Conservation (phyloP, 2,797 vertebrate genomes). For the Cyclopterus lumpus region DNA sequence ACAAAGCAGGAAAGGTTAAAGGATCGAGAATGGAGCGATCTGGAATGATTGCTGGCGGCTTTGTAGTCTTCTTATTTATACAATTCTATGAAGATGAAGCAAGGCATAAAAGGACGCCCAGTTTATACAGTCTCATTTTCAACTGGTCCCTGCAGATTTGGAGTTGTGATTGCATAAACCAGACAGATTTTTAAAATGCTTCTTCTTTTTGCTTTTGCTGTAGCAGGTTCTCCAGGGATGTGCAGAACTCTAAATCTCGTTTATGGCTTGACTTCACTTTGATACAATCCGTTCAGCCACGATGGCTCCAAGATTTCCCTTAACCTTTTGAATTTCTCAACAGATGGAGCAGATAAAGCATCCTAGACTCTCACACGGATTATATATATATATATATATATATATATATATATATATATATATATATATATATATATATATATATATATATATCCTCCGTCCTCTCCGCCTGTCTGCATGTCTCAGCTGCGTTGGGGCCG, state of each 20-base stretch:
- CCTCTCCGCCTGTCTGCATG: too few species aligned
- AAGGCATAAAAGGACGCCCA: neutral
- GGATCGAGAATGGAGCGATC: conserved; percentile 12
- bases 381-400: neutral
- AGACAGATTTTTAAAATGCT: conserved; percentile 44
- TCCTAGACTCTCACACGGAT: conserved; percentile 12
- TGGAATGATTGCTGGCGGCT: conserved; percentile 26
- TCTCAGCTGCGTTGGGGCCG: too few species aligned
- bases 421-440: too few species aligned
- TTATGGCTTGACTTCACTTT: conserved; percentile 45
- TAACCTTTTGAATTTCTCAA: conserved; percentile 26
- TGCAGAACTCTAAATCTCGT: conserved; percentile 54
- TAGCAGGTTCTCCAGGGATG: conserved; percentile 33
- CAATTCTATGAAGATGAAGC: neutral
- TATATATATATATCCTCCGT: too few species aligned
- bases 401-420: too few species aligned
- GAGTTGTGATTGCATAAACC: conserved; percentile 35
- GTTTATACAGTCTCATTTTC: conserved; percentile 19
- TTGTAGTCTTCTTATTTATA: conserved; percentile 1
- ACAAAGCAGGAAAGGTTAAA: conserved; percentile 33
- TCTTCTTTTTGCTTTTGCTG: conserved; percentile 30
- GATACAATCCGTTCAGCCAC: conserved; percentile 39
- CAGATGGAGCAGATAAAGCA: conserved; percentile 41
- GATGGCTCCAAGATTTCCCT: conserved; percentile 28
- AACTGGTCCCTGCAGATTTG: conserved; percentile 34